These are phyloP conservation scores for Luperina testacea DNA, from an alignment of 2,888 invertebrate species.

Conservation along the genomic window DNA sequence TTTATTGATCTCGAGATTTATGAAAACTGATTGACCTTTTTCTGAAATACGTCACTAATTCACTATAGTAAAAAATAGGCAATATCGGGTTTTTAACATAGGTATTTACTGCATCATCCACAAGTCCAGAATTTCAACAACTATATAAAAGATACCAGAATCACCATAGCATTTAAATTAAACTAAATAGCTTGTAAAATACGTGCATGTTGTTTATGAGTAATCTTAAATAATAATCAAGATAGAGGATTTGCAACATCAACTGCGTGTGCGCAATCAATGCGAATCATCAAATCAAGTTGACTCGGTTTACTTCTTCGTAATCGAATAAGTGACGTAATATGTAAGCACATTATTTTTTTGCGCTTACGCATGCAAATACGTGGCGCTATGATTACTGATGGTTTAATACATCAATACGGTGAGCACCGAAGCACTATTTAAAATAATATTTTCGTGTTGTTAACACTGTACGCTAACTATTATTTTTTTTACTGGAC, in stretches of 20 bases:
- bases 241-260: constrained; percentile 28
- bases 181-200: background rate
- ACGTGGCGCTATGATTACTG: background rate
- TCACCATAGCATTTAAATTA: background rate
- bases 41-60: background rate
- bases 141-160: background rate
- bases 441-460: background rate
- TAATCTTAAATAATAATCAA: constrained; percentile 27
- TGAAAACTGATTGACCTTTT: background rate
- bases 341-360: constrained; percentile 22
- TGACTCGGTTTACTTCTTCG: constrained; percentile 22
- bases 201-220: background rate
- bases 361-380: constrained; percentile 22
- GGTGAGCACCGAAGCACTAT: background rate
- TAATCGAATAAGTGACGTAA: constrained; percentile 50
- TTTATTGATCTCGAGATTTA: background rate
- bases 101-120: background rate
- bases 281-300: constrained; percentile 7
- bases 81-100: background rate
- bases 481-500: no score
- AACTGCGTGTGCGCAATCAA: constrained; percentile 30
- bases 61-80: background rate
- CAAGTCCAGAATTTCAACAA: background rate
- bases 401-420: background rate
- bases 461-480: background rate